Evolutionary conservation across 2,797 vertebrate genomes (phyloP), one percentile per base, ranked within the genome.

Genomic region (Characodon lateralis): DNA sequence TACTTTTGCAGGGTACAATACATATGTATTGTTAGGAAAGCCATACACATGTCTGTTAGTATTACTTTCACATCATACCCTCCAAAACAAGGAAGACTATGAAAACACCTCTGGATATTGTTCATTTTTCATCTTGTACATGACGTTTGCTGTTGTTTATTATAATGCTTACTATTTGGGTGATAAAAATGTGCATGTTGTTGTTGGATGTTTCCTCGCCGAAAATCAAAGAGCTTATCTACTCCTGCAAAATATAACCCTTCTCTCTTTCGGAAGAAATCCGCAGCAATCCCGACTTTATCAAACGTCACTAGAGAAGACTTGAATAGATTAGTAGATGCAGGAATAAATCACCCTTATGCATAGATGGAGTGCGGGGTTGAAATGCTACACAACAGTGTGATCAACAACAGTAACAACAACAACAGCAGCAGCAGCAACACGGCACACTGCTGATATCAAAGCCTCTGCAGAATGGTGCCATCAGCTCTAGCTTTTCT

Each of bases 401-500:
- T 86, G 78, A 93, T 88, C 91, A 91, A 89, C 89, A 91, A 85
- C 78, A 89, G 78, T 58, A 91, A 76, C 74, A 86, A 51, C 74
- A 86, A 51, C 87, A 78, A 73, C 80, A 78, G 82, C 80, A 78
- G 81, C 77, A 74, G 70, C 81, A 82, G 28, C 82, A 86, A 89
- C 82, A 87, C 81, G 85, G 85, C 86, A 85, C 83, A 90, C 81
- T 89, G 90, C 85, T 88, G 90, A 92, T 87, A 88, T 90, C 90
- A 48, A 88, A 85, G 83, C 87, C 89, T 91, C 87, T 90, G 85
- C 88, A 91, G 87, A 92, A 93, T 83, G 80, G 85, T 91, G 78
- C 87, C 90, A 90, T 92, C 89, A 93, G 89, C 89, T 93, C 84
- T 90, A 92, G 89, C 89, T 91, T 92, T 89, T 92, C 88, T 93